A percentile compares a stretch with the other conserved stretches of the same genome.
Conservation (phyloP, 2,113 vertebrate species). For the Indicator indicator region DNA sequence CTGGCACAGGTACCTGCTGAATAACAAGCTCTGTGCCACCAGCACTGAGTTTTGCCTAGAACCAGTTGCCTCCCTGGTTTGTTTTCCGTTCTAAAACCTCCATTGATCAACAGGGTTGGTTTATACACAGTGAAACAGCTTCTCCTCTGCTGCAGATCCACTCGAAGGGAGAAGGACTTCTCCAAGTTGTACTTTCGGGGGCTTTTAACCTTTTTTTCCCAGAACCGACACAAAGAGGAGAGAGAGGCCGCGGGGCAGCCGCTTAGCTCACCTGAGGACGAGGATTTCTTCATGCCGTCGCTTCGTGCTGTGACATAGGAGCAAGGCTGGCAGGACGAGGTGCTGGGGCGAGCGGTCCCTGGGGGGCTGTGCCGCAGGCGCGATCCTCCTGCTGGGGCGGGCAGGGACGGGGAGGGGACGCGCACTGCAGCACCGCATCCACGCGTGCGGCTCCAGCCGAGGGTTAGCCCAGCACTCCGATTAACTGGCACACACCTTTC, state of each 20-base stretch:
- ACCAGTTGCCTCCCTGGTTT: background rate
- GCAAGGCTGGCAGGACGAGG: background rate
- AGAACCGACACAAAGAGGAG: background rate
- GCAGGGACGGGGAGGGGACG: conserved; percentile 1
- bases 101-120: background rate
- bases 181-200: rapidly evolving
- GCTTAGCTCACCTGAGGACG: conserved; percentile 64
- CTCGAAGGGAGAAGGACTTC: background rate
- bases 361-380: background rate
- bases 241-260: background rate
- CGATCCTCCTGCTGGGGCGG: background rate
- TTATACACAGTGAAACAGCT: rapidly evolving
- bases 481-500: conserved; percentile 41
- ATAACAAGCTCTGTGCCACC: background rate
- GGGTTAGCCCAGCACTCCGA: background rate
- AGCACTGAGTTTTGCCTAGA: background rate
- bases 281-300: conserved; percentile 66
- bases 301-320: conserved; percentile 36
- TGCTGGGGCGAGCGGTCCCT: background rate
- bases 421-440: background rate
- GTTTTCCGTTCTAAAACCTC: background rate
- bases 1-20: background rate
- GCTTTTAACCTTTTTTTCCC: background rate
- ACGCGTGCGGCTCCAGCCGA: background rate
- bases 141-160: background rate